These are phyloP conservation scores for Ormyrus pomaceus DNA, from an alignment of 2,888 invertebrate genomes.

Conservation along the genomic window DNA sequence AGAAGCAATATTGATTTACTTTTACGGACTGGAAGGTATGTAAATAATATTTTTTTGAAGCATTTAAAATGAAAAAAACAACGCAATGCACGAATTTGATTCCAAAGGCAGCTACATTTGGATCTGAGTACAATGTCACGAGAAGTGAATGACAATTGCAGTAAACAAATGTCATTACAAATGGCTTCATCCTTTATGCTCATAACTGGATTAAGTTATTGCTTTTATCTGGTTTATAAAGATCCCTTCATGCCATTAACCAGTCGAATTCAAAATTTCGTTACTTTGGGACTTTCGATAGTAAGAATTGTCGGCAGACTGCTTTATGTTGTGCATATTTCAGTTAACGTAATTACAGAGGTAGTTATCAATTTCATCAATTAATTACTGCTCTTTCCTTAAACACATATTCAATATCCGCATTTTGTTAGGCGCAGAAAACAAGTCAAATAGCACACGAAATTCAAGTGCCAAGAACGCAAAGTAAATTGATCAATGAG, in stretches of 20 bases:
- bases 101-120: constrained; percentile 14
- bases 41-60: no score
- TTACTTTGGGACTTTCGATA: not conserved
- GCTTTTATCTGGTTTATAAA: not conserved
- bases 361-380: not conserved
- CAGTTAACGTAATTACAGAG: not conserved
- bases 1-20: constrained; percentile 16
- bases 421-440: constrained; percentile 20
- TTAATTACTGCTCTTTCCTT: not conserved
- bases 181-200: not conserved
- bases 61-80: no score
- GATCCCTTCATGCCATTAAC: no score
- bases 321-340: not conserved
- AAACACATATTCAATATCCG: not conserved
- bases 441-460: constrained; percentile 23
- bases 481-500: not conserved
- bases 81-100: not conserved
- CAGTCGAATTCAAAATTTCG: not conserved
- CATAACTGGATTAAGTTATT: not conserved
- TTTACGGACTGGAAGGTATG: constrained; percentile 22
- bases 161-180: not conserved
- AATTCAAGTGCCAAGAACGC: not conserved
- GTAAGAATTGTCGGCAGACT: not conserved
- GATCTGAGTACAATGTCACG: not conserved
- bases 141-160: not conserved